phyloP scores from a whole-genome alignment of 1,140 invertebrate genomes.

The Drosophila chauvacae region DNA sequence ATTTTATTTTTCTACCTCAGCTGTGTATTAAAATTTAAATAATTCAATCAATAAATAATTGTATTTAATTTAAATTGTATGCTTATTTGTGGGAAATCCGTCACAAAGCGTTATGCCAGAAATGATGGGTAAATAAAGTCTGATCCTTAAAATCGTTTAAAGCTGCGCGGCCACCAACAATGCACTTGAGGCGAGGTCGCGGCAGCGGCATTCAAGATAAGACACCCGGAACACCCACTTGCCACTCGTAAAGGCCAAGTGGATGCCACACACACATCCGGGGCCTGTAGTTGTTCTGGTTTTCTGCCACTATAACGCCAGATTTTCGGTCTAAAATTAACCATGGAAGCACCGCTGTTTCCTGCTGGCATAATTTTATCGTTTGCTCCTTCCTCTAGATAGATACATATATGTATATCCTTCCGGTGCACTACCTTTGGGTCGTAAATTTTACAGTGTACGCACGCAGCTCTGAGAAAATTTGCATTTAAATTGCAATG shows the following conservation, averaged over 20 bases:
- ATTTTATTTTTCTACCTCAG: not conserved
- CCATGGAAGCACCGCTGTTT: slow-evolving; percentile 38
- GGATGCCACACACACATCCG: slow-evolving; percentile 53
- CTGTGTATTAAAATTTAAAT: not conserved
- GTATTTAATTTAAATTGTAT: slow-evolving; percentile 16
- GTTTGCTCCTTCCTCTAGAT: slow-evolving; percentile 20
- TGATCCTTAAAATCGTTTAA: not conserved
- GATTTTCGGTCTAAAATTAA: slow-evolving; percentile 61
- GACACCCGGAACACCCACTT: slow-evolving; percentile 37
- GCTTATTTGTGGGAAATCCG: slow-evolving; percentile 5
- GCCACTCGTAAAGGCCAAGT: slow-evolving; percentile 68
- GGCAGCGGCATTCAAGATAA: slow-evolving; percentile 53
- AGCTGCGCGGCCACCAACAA: slow-evolving; percentile 24
- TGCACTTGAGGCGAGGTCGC: slow-evolving; percentile 49
- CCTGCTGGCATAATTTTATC: slow-evolving; percentile 47
- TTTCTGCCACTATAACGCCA: slow-evolving; percentile 21
- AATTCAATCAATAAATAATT: slow-evolving; percentile 6
- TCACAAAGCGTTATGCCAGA: not conserved
- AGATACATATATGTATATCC: slow-evolving; percentile 8
- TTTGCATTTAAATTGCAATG: slow-evolving; percentile 75
- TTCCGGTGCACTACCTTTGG: slow-evolving; percentile 14
- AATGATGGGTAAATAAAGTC: slow-evolving; percentile 8
- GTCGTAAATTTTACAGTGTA: slow-evolving; percentile 58
- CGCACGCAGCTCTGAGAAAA: slow-evolving; percentile 29
- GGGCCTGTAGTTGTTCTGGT: slow-evolving; percentile 15